Evolutionary conservation across 2,888 invertebrate species (phyloP).

Genomic region (Agrochola lychnidis): DNA sequence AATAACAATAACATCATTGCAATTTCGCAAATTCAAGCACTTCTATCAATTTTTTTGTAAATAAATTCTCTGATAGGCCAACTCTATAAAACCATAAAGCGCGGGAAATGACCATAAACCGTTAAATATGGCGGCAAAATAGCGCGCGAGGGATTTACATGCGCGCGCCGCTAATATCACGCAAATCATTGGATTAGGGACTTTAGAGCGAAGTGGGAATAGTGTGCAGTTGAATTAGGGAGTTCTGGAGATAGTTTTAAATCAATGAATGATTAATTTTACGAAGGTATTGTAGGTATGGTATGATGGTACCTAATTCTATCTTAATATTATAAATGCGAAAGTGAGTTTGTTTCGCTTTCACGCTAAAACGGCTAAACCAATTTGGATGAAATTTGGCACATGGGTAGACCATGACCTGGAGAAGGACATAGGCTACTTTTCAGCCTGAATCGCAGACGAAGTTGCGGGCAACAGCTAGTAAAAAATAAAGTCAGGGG

Average conservation of each 20-base stretch:
- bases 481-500: too few relatives aligned
- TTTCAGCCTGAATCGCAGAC: too few relatives aligned
- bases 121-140: constrained; percentile 68
- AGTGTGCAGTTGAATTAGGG: constrained; percentile 37
- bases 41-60: neutral
- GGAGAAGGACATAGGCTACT: too few relatives aligned
- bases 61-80: constrained; percentile 23
- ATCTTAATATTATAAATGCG: too few relatives aligned
- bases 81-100: constrained; percentile 49
- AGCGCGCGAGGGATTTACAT: constrained; percentile 64
- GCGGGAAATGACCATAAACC: constrained; percentile 61
- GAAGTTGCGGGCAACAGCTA: too few relatives aligned
- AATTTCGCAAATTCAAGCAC: neutral
- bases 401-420: too few relatives aligned
- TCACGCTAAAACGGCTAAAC: too few relatives aligned
- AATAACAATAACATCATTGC: too few relatives aligned
- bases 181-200: constrained; percentile 80
- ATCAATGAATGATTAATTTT: neutral
- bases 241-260: neutral
- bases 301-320: too few relatives aligned
- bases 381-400: too few relatives aligned
- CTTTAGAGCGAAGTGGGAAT: constrained; percentile 66
- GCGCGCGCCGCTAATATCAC: constrained; percentile 72
- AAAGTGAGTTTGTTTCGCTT: too few relatives aligned
- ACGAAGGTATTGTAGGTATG: neutral